Evolutionary conservation across 2,113 vertebrate genomes (phyloP).

Genomic region (Marmota flaviventris): DNA sequence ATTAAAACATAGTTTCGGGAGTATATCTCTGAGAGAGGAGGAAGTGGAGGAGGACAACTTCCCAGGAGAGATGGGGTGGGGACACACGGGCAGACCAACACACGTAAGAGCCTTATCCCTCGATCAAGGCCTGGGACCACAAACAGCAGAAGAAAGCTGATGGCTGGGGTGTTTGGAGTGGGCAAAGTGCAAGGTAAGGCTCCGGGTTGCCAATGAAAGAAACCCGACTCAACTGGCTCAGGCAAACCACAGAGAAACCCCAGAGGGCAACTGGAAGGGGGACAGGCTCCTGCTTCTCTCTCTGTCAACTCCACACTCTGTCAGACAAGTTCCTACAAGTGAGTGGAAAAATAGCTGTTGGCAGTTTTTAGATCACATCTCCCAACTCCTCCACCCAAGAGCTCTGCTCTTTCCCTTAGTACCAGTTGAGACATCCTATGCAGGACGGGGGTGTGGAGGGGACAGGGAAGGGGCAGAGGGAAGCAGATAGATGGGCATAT

Average conservation of each 20-base stretch:
- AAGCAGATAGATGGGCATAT: background rate
- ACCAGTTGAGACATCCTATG: background rate
- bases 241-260: constrained; percentile 30
- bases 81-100: background rate
- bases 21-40: background rate
- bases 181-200: background rate
- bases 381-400: constrained; percentile 4
- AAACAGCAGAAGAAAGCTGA: background rate
- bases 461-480: background rate
- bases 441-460: background rate
- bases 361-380: constrained; percentile 48
- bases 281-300: background rate
- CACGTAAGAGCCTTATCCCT: background rate
- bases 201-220: constrained; percentile 47
- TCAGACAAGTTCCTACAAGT: constrained; percentile 58
- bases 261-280: background rate
- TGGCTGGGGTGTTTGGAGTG: background rate
- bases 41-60: background rate
- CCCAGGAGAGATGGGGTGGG: background rate
- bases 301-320: background rate
- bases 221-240: background rate
- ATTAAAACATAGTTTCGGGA: background rate
- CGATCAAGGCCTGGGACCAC: background rate
- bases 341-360: background rate
- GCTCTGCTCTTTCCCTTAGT: background rate